Evolutionary conservation across 2,888 invertebrate species (phyloP).

Genomic region (Lasioglossum zephyrum): DNA sequence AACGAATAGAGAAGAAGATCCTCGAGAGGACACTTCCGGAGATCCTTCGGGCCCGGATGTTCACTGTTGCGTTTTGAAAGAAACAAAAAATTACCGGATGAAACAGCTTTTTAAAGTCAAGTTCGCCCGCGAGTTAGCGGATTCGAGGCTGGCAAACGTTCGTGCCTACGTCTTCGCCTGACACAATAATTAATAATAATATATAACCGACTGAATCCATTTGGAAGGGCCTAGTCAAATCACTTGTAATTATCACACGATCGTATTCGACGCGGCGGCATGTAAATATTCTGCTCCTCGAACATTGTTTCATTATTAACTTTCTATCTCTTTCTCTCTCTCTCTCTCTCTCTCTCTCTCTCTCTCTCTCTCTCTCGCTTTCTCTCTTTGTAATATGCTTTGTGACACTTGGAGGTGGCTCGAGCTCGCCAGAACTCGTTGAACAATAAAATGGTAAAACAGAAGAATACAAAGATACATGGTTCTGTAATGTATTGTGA

Average conservation of each 20-base stretch:
- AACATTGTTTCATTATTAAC: neutral
- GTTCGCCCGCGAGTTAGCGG: neutral
- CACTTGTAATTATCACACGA: constrained; percentile 83
- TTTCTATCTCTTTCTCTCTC: neutral
- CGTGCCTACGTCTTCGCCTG: constrained; percentile 32
- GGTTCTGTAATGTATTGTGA: neutral
- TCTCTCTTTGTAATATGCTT: constrained; percentile 61
- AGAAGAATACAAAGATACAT: constrained; percentile 23
- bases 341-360: neutral
- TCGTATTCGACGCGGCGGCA: constrained; percentile 80
- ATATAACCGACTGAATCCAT: constrained; percentile 62
- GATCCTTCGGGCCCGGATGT: neutral
- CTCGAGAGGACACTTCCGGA: neutral
- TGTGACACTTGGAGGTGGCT: constrained; percentile 73
- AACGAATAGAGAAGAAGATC: constrained; percentile 22
- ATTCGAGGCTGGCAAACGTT: constrained; percentile 48
- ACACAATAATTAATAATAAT: constrained; percentile 58
- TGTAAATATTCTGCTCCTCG: constrained; percentile 66
- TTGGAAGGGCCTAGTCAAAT: constrained; percentile 81
- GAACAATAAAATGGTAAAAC: neutral
- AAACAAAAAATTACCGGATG: neutral
- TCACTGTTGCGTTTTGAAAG: no score
- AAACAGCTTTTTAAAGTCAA: neutral
- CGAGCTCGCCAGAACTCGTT: constrained; percentile 32
- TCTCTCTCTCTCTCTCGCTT: neutral